Evolutionary conservation across 2,797 vertebrate genomes (phyloP).

Genomic region (Peromyscus aztecus): DNA sequence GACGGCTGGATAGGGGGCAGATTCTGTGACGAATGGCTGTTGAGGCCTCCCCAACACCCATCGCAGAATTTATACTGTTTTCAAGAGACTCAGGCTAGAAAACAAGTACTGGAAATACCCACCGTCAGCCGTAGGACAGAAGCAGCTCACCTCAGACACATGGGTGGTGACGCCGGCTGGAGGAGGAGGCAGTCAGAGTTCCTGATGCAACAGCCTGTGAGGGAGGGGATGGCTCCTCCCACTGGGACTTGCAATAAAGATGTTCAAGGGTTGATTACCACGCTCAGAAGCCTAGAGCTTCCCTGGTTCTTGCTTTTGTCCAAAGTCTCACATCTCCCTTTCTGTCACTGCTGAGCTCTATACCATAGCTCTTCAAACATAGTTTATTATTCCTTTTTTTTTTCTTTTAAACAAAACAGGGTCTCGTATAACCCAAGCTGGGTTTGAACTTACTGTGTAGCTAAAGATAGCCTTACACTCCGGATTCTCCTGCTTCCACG

Average conservation of each 20-base stretch:
- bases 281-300: neutral
- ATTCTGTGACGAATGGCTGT: neutral
- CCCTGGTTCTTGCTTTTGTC: neutral
- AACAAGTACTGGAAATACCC: neutral
- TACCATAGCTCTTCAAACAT: neutral
- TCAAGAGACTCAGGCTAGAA: neutral
- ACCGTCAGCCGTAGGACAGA: neutral
- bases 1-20: neutral
- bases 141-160: neutral
- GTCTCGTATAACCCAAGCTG: neutral
- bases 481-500: neutral
- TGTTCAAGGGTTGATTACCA: neutral
- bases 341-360: neutral
- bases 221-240: neutral
- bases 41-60: neutral
- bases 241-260: neutral
- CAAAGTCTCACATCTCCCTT: neutral
- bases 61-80: neutral
- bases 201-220: neutral
- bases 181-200: neutral
- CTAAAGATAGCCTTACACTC: neutral
- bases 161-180: neutral
- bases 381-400: neutral
- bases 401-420: neutral
- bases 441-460: neutral